Base-by-base conservation (phyloP, 2,113 vertebrate species). In the Melanostigma gelatinosum region DNA sequence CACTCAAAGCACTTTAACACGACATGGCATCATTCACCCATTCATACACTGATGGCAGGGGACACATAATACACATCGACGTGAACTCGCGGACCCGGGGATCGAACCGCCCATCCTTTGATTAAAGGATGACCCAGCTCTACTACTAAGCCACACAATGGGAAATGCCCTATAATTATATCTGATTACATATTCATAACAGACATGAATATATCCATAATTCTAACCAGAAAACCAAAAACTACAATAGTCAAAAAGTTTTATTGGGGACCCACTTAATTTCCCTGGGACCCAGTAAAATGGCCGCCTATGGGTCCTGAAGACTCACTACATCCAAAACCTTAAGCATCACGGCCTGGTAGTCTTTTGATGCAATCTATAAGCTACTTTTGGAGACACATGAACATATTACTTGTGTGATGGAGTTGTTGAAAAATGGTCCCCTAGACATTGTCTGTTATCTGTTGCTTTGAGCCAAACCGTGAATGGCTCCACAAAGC, bases 401-500 rank as follows among this genome's bases (percentile, higher is more conserved):
- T 42, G 27, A 63, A 65, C 71, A 65, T 67, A 72, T 73, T 72
- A 16, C 66, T 65, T 65, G 42, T 50, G 55, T 64, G 38, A 20
- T 44, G 36, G 42, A 75, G 24, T 29, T 75, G 52, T 62, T 65
- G 4, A 29, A 73, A 75, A 44, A 22, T 10, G 0, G 38, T 24
- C 64, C n/a, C 8, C 7, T 6, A 8, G 71, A 20, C 22, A 46
- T 60, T 63, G 68, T 48, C 40, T 77, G 20, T 80, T 76, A 10
- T 73, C 55, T 66, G 55, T 60, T 65, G 46, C 66, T 82, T 65
- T n/a, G 32, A 80, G 58, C 27, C 24, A 83, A 79, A 76, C 63
- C 58, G 55, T 84, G 74, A 89, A 87, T 75, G 71, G 76, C 68
- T 77, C 70, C 61, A 44, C 44, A 73, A 57, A 77, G 71, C 57